These are phyloP conservation scores for Chinchilla lanigera DNA, from an alignment of 2,113 vertebrate genomes.

Conservation along the genomic window DNA sequence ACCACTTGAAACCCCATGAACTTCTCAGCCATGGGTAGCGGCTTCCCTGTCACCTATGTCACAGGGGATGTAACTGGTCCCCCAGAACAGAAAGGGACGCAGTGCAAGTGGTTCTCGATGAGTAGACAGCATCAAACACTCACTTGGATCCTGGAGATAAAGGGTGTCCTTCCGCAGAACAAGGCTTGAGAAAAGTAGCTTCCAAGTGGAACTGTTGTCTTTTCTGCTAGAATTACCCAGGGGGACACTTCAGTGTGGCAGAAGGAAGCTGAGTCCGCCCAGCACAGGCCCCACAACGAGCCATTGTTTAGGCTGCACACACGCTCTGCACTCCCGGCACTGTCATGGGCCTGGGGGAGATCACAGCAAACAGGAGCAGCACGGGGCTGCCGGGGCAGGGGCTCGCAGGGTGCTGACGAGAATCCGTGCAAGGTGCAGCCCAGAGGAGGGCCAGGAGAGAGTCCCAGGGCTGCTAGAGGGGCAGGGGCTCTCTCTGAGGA, in stretches of 20 bases:
- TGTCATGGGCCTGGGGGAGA: not conserved
- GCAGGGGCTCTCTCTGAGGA: not conserved
- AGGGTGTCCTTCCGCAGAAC: not conserved
- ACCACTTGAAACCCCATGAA: not conserved
- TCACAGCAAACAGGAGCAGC: not conserved
- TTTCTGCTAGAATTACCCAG: not conserved
- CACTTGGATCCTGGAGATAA: not conserved
- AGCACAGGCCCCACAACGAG: not conserved
- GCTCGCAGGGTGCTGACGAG: fast-evolving
- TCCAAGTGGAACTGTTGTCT: not conserved
- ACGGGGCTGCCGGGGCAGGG: not conserved
- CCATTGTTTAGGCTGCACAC: too few species aligned
- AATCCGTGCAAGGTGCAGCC: not conserved
- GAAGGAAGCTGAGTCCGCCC: not conserved
- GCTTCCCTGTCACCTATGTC: not conserved
- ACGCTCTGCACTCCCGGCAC: too few species aligned
- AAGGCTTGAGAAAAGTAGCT: not conserved
- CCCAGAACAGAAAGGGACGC: not conserved
- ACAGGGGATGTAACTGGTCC: not conserved
- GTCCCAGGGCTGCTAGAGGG: fast-evolving
- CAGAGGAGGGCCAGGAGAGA: not conserved
- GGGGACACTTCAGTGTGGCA: not conserved
- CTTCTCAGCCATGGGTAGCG: not conserved
- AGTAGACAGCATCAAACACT: not conserved
- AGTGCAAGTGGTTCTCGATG: not conserved